Base-by-base conservation (phyloP, 53 echinoderm and acorn worm species). In the Apostichopus leukothele region DNA sequence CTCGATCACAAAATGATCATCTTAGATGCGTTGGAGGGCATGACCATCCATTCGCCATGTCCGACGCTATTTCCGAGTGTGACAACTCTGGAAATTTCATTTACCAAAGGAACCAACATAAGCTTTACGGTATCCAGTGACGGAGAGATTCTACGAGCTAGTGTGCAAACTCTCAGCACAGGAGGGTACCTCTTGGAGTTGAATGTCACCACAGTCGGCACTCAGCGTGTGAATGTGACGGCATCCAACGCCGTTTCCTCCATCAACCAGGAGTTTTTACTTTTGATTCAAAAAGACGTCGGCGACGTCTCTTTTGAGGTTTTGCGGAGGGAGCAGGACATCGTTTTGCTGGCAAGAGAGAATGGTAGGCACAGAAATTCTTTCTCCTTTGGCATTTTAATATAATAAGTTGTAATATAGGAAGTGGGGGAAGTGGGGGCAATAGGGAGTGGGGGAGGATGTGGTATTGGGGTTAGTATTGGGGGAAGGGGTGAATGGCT, bases 191-290 rank as follows among this genome's bases (percentile, higher is more conserved):
- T 88, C 18, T n/a, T 98, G 4, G 79, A 54, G 9, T 84, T 85
- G 20, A 74, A 27, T 19, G 18, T 93, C 23, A 18, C 90, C 51
- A 27, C 51, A 10, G n/a, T 88, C 13, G 95, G 95, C 67, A 39
- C 90, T 12, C 89, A 93, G 76, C 76, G 75, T 50, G 83, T 91
- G 59, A 96, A 90, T 53, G 84, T 98, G 12, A 78, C 90, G 11
- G 95, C 94, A 50, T 91, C 57, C 13, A 98, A 98, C 76, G 76
- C 90, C 50, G 79, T 98, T 27, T 98, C 98, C 8, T 76, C 88
- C 4, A 89, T 67, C 51, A 77, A 71, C 25, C 88, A 76, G 19
- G 83, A 67, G 52, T 27, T 92, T 3, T 76, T 68, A 51, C 61
- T 93, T n/a, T 77, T 93, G 11, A 91, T 95, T 19, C 94, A 92